A percentile compares a stretch with the other conserved stretches of the same genome.
These are phyloP conservation scores for Papilio polytes DNA, from an alignment of 1,140 invertebrate genomes.

Conservation along the genomic window DNA sequence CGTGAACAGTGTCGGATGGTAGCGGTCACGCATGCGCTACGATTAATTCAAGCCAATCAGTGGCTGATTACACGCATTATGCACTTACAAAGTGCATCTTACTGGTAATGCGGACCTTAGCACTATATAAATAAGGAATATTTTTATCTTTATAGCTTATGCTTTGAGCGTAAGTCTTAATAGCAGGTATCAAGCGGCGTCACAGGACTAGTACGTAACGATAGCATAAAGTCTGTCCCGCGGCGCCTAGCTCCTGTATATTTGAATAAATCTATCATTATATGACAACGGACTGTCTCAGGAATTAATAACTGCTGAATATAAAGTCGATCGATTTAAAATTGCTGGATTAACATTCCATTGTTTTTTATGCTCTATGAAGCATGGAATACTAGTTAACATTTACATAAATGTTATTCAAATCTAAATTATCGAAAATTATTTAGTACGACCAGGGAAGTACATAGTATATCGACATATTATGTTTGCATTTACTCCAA, in stretches of 20 bases:
- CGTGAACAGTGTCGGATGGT: constrained; percentile 69
- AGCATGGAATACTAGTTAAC: no score
- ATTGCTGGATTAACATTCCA: not conserved
- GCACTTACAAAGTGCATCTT: constrained; percentile 63
- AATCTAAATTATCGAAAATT: no score
- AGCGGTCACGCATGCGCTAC: constrained; percentile 79
- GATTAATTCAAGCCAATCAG: constrained; percentile 83
- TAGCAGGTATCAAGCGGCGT: constrained; percentile 72
- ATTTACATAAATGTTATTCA: no score
- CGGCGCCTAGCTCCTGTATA: constrained; percentile 46
- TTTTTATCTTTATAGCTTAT: constrained; percentile 42
- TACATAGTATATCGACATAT: no score
- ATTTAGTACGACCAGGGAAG: no score
- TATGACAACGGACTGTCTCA: not conserved
- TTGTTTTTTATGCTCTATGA: not conserved
- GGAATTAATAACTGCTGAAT: not conserved
- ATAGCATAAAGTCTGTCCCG: constrained; percentile 53
- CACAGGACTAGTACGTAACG: constrained; percentile 57
- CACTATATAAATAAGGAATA: constrained; percentile 49
- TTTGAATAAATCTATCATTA: constrained; percentile 50
- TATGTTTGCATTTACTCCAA: no score
- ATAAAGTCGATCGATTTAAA: not conserved
- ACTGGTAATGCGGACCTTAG: constrained; percentile 51
- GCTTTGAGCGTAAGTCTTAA: constrained; percentile 41
- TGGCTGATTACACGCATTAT: constrained; percentile 81